Conservation (phyloP, 2,113 vertebrate species). For the Dinomys branickii region DNA sequence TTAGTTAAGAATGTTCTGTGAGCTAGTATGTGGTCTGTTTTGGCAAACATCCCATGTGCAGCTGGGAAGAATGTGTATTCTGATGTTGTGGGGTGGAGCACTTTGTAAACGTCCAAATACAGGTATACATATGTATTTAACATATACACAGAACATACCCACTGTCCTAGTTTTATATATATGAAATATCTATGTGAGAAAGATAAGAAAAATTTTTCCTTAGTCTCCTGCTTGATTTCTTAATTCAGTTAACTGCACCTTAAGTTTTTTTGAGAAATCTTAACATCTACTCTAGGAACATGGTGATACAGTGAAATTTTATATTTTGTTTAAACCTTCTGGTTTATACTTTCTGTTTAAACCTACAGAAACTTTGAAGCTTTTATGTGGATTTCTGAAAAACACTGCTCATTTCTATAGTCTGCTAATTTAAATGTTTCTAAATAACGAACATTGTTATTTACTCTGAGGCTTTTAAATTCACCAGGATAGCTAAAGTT, state of each 20-base stretch:
- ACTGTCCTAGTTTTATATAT: not conserved
- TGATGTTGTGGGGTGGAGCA: too few species aligned
- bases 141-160: not conserved
- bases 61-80: too few species aligned
- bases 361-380: not conserved
- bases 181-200: not conserved
- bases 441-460: not conserved
- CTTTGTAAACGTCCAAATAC: not conserved
- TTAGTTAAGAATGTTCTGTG: too few species aligned
- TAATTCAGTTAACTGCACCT: not conserved
- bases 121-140: not conserved
- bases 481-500: not conserved
- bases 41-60: too few species aligned
- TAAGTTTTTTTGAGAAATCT: not conserved
- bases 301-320: too few species aligned
- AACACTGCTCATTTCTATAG: not conserved
- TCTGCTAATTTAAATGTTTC: slow-evolving; percentile 17
- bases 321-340: not conserved
- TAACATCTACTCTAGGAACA: not conserved
- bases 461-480: slow-evolving; percentile 18
- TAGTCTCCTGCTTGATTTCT: slow-evolving; percentile 22
- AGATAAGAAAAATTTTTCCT: not conserved
- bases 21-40: too few species aligned
- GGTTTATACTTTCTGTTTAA: not conserved
- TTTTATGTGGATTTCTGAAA: slow-evolving; percentile 12